Percentiles rank a stretch among this genome's conserved stretches.
Conservation (phyloP, 2,797 vertebrate genomes). For the Xerus rutilus region DNA sequence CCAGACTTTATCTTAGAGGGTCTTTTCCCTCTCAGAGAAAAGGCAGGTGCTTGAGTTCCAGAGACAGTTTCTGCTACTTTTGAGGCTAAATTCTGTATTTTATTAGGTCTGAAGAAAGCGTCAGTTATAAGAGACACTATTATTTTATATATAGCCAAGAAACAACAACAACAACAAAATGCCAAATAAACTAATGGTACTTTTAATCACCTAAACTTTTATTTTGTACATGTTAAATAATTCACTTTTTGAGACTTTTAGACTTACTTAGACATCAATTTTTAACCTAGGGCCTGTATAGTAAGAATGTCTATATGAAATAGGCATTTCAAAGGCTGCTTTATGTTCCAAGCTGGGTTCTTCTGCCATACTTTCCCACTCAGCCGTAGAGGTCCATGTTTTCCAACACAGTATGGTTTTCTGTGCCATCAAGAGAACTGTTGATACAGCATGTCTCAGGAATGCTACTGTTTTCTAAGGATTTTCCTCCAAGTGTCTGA, state of each 20-base stretch:
- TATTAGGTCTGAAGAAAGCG: conserved; percentile 13
- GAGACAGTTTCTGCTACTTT: background rate
- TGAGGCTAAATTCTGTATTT: background rate
- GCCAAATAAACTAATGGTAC: background rate
- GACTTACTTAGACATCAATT: background rate
- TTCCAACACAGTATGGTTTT: background rate
- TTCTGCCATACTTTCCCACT: background rate
- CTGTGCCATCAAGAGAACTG: background rate
- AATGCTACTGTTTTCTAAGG: background rate
- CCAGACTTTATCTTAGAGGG: background rate
- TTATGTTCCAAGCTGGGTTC: background rate
- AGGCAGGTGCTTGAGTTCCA: background rate
- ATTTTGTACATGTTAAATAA: conserved; percentile 28
- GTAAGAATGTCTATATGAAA: background rate
- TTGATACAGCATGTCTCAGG: background rate
- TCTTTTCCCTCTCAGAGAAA: conserved; percentile 5
- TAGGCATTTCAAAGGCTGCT: background rate
- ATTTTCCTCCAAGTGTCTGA: background rate
- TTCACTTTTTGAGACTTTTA: background rate
- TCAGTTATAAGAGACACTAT: background rate
- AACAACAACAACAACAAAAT: background rate
- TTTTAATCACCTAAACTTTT: conserved; percentile 17
- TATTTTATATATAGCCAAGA: conserved; percentile 20
- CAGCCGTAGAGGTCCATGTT: background rate
- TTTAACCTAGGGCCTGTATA: background rate